Conservation (phyloP, 2,113 vertebrate species). For the Cochlearius cochlearius region DNA sequence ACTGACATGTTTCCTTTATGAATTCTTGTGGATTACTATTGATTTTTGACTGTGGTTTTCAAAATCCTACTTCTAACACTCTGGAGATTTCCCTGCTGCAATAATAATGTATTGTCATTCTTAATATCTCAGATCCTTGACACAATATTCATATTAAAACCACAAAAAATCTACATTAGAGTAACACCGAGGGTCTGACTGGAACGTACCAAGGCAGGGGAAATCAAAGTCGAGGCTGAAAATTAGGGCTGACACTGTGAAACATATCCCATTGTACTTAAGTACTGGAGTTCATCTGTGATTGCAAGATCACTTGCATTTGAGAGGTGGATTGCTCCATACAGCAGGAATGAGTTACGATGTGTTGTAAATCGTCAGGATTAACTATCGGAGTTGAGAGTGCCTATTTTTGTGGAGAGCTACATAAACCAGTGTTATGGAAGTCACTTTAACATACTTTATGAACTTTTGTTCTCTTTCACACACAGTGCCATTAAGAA, state of each 20-base stretch:
- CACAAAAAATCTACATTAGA: conserved; percentile 61
- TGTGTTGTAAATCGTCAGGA: conserved; percentile 12
- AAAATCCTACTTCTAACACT: conserved; percentile 77
- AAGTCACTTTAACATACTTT: conserved; percentile 35
- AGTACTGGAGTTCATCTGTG: conserved; percentile 26
- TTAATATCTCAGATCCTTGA: conserved; percentile 82
- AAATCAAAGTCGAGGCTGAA: conserved; percentile 59
- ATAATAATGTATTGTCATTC: conserved; percentile 86
- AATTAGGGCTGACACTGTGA: conserved; percentile 52
- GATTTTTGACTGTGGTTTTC: conserved; percentile 82
- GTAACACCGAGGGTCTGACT: conserved; percentile 16
- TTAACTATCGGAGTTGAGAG: conserved; percentile 9
- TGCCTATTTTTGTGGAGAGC: conserved; percentile 25
- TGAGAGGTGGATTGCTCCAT: not conserved
- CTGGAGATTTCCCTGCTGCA: conserved; percentile 76
- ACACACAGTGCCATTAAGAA: conserved; percentile 19
- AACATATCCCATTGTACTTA: conserved; percentile 45
- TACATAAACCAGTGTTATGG: not conserved
- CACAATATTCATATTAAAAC: conserved; percentile 80
- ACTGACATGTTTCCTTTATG: conserved; percentile 78
- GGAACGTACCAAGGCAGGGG: conserved; percentile 1
- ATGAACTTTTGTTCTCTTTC: conserved; percentile 45
- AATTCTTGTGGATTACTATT: conserved; percentile 83
- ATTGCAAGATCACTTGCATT: conserved; percentile 6
- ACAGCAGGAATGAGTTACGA: conserved; percentile 16